Evolutionary conservation across 2,797 vertebrate species (phyloP).

Genomic region (Lepus oiostolus): DNA sequence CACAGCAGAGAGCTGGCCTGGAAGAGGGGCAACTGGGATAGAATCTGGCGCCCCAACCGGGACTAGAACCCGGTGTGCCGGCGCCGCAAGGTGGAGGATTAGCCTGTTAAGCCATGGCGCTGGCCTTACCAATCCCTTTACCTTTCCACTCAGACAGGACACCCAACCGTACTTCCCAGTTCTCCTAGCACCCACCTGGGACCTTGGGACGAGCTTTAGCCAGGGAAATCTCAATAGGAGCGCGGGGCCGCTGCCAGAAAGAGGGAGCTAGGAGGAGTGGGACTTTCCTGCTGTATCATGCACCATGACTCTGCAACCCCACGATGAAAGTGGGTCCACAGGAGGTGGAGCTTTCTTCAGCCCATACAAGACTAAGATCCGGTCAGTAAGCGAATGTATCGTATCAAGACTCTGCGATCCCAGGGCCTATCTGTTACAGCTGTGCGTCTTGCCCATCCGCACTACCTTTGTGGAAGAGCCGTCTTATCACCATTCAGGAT

Average conservation of each 20-base stretch:
- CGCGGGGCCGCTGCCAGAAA: background rate
- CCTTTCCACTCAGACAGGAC: background rate
- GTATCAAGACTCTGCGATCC: background rate
- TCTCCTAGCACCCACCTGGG: background rate
- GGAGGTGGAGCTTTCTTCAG: background rate
- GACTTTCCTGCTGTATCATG: background rate
- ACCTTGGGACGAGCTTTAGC: background rate
- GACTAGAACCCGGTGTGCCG: too few species aligned
- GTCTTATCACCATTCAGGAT: background rate
- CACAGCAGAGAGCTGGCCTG: too few species aligned
- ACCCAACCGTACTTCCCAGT: background rate
- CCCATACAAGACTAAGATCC: background rate
- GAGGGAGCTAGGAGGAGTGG: background rate
- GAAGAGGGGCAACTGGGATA: too few species aligned
- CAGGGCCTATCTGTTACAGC: background rate
- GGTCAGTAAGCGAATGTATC: background rate
- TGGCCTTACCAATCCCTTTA: background rate
- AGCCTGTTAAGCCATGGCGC: too few species aligned
- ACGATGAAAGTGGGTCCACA: background rate
- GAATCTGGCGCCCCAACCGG: too few species aligned
- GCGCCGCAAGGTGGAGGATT: too few species aligned
- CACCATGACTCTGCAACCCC: background rate
- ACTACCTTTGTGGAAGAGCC: background rate
- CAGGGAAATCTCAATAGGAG: background rate
- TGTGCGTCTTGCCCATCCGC: background rate